These are phyloP conservation scores for Drosophila neoperkinsi DNA, from an alignment of 2,888 invertebrate genomes.

Conservation along the genomic window DNA sequence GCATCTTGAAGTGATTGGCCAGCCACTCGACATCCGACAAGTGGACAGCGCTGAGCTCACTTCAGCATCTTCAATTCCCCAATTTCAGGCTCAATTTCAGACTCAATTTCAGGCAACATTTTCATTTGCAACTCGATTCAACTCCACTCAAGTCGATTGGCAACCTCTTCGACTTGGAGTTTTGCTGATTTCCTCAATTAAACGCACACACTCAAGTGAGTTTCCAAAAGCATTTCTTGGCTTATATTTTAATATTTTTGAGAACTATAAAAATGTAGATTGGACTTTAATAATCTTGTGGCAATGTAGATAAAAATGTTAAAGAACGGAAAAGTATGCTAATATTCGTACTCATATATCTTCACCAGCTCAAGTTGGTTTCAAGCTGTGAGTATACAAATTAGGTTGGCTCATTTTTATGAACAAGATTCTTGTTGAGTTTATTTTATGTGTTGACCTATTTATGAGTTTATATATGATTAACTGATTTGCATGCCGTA, in stretches of 20 bases:
- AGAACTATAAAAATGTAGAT: constrained; percentile 2
- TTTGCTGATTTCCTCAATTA: constrained; percentile 57
- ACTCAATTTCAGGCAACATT: constrained; percentile 49
- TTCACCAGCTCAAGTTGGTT: neutral
- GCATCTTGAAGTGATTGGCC: constrained; percentile 53
- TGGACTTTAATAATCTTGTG: neutral
- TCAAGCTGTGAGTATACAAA: neutral
- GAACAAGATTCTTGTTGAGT: neutral
- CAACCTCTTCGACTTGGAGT: neutral
- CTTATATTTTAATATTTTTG: constrained; percentile 8
- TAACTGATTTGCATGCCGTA: constrained; percentile 5
- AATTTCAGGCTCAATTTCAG: constrained; percentile 57
- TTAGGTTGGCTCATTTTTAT: neutral
- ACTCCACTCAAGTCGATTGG: constrained; percentile 24
- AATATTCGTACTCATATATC: neutral
- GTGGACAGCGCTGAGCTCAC: constrained; percentile 27
- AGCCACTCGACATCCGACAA: constrained; percentile 34
- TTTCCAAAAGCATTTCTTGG: neutral
- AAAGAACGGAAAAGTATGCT: neutral
- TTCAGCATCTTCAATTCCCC: constrained; percentile 24
- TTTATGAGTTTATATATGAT: neutral
- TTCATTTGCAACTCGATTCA: constrained; percentile 17
- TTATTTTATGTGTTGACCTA: constrained; percentile 7
- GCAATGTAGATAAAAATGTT: neutral
- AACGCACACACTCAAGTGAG: constrained; percentile 44